A percentile compares a stretch with the other conserved stretches of the same genome.
These are phyloP conservation scores for Zenarchopterus dispar DNA, from an alignment of 2,797 vertebrate genomes.

Conservation along the genomic window DNA sequence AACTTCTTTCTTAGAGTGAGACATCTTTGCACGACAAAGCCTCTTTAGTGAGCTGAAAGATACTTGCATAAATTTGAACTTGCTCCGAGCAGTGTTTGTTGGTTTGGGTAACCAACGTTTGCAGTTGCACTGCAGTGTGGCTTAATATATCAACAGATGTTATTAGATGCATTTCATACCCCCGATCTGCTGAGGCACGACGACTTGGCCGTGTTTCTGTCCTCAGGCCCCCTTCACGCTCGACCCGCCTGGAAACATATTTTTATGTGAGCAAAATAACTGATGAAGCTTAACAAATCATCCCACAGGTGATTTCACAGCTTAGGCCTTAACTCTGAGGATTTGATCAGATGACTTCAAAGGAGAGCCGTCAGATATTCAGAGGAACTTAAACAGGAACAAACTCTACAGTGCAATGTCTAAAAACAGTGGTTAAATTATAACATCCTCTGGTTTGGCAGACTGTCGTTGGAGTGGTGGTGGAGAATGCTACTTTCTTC, in stretches of 20 bases:
- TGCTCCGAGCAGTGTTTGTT: slow-evolving; percentile 26
- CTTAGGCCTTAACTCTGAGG: slow-evolving; percentile 52
- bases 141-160: slow-evolving; percentile 9
- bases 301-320: slow-evolving; percentile 28
- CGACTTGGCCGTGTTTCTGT: slow-evolving; percentile 1
- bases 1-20: slow-evolving; percentile 22
- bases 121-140: slow-evolving; percentile 2
- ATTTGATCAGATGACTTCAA: slow-evolving; percentile 8
- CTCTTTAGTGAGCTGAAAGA: slow-evolving; percentile 29
- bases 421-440: slow-evolving; percentile 32
- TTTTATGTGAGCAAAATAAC: slow-evolving; percentile 27
- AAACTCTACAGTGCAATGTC: slow-evolving; percentile 17
- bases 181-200: slow-evolving; percentile 15
- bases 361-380: slow-evolving; percentile 23
- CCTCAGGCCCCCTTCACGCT: slow-evolving; percentile 3
- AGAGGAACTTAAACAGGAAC: slow-evolving; percentile 5
- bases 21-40: slow-evolving; percentile 33
- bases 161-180: neutral
- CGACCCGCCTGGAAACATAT: slow-evolving; percentile 3
- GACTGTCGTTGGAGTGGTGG: slow-evolving; percentile 3
- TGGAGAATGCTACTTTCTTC: slow-evolving; percentile 3
- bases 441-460: neutral
- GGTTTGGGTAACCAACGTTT: slow-evolving; percentile 34
- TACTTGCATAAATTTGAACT: slow-evolving; percentile 26
- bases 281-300: slow-evolving; percentile 15